These are phyloP conservation scores for Ectobius pallidus DNA, from an alignment of 2,888 invertebrate genomes.

Conservation along the genomic window DNA sequence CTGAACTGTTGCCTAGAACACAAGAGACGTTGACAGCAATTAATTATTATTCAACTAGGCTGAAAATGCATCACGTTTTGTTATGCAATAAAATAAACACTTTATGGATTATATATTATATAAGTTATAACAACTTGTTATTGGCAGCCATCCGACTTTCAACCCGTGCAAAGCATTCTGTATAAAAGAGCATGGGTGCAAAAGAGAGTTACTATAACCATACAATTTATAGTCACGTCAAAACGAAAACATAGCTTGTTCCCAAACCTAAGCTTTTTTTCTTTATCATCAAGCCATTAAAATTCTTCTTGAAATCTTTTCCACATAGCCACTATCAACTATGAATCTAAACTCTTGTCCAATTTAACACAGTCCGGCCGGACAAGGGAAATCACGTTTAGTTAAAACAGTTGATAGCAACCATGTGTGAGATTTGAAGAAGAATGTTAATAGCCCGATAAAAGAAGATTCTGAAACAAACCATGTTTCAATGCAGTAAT, in stretches of 20 bases:
- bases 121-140: background rate
- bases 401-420: background rate
- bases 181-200: background rate
- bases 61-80: too few relatives aligned
- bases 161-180: background rate
- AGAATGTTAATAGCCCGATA: conserved; percentile 24
- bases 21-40: too few relatives aligned
- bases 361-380: background rate
- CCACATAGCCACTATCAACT: background rate
- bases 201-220: conserved; percentile 1
- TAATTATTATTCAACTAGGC: too few relatives aligned
- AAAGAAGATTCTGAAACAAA: conserved; percentile 9
- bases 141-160: background rate
- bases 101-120: too few relatives aligned
- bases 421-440: conserved; percentile 7
- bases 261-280: background rate
- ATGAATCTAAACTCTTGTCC: background rate
- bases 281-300: conserved; percentile 11
- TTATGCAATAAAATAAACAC: too few relatives aligned
- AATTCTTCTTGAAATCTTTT: conserved; percentile 10
- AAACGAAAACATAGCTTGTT: conserved; percentile 10
- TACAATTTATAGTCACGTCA: background rate
- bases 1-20: too few relatives aligned
- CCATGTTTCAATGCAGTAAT: conserved; percentile 20
- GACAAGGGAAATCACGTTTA: conserved; percentile 11